These are phyloP conservation scores for Caenorhabditis angaria DNA, from an alignment of 2,888 invertebrate species.

Conservation along the genomic window DNA sequence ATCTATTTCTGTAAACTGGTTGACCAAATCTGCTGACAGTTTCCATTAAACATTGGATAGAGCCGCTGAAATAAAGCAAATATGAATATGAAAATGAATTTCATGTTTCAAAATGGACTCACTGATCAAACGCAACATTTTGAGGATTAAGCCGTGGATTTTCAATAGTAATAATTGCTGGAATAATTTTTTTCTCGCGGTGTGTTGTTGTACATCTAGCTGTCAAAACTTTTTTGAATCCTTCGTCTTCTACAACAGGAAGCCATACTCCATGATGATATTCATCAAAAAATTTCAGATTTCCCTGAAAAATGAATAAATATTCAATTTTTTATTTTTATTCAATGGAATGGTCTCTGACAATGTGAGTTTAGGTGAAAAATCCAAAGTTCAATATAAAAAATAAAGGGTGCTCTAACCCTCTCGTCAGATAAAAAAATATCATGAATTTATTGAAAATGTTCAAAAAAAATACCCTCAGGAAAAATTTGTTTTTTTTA, in stretches of 20 bases:
- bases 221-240: background rate
- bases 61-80: too few relatives aligned
- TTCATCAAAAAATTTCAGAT: background rate
- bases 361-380: too few relatives aligned
- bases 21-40: background rate
- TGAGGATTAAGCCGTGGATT: background rate
- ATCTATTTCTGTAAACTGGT: background rate
- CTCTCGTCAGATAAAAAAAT: background rate
- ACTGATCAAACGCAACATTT: background rate
- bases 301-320: background rate
- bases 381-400: background rate
- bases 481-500: too few relatives aligned
- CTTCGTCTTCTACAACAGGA: background rate
- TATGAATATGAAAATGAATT: too few relatives aligned
- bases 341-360: background rate
- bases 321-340: background rate
- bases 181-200: background rate
- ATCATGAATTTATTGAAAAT: background rate
- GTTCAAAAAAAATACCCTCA: background rate
- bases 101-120: too few relatives aligned
- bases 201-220: background rate
- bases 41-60: background rate
- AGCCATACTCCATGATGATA: background rate
- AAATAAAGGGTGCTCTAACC: background rate
- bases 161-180: background rate